Conservation (phyloP, 2,797 vertebrate species). For the Craterocephalus amniculus region DNA sequence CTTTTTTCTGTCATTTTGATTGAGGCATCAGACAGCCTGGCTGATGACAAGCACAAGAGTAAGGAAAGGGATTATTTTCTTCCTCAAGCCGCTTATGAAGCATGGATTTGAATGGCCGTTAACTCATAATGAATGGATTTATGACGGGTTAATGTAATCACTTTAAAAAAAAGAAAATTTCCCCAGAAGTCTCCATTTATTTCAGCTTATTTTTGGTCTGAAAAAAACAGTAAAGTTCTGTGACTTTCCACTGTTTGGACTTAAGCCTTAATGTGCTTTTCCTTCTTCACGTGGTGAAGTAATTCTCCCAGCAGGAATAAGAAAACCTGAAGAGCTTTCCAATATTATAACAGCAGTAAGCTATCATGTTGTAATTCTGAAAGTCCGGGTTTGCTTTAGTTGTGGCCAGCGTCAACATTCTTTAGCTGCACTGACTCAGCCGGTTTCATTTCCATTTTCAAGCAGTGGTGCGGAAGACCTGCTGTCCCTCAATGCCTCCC, state of each 20-base stretch:
- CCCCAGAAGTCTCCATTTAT: not conserved
- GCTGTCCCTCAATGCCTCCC: not conserved
- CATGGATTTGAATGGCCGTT: not conserved
- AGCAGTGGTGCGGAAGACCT: not conserved
- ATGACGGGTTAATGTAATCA: not conserved
- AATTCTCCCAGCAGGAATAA: constrained; percentile 4
- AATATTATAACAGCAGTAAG: constrained; percentile 37
- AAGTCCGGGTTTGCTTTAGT: constrained; percentile 62
- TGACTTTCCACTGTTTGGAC: constrained; percentile 40
- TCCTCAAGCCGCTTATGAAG: not conserved
- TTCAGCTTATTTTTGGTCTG: not conserved
- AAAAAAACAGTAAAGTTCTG: constrained; percentile 16
- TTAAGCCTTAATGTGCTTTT: constrained; percentile 22
- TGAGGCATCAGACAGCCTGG: no score
- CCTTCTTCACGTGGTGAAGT: constrained; percentile 9
- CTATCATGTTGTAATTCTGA: constrained; percentile 25
- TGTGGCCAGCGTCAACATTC: constrained; percentile 1
- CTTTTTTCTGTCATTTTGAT: constrained; percentile 4
- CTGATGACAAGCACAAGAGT: not conserved
- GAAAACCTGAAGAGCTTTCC: no score
- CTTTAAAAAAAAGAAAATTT: not conserved
- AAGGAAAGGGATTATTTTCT: not conserved
- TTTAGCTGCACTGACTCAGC: constrained; percentile 47
- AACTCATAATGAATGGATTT: not conserved
- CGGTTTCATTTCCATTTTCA: constrained; percentile 37